Evolutionary conservation across 2,113 vertebrate species (phyloP).

Genomic region (Actinemys pallida): DNA sequence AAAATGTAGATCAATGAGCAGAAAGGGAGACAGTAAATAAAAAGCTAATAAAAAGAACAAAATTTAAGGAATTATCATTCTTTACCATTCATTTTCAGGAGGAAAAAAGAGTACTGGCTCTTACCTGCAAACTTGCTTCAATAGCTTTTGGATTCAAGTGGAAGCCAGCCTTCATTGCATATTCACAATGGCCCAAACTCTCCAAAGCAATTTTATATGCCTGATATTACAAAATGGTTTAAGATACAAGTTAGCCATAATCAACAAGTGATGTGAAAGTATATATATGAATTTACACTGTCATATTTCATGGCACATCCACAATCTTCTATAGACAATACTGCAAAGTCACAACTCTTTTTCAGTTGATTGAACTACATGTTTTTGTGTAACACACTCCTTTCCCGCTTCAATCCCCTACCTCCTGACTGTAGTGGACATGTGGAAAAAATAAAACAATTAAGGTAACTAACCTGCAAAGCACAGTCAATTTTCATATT

Average conservation of each 20-base stretch:
- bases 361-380: not conserved
- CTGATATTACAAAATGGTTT: slow-evolving; percentile 74
- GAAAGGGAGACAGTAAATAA: not conserved
- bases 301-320: not conserved
- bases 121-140: slow-evolving; percentile 94
- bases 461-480: slow-evolving; percentile 87
- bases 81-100: not conserved
- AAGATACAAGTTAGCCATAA: not conserved
- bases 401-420: not conserved
- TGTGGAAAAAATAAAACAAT: not conserved
- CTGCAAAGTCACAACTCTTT: not conserved
- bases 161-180: slow-evolving; percentile 97
- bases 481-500: slow-evolving; percentile 96
- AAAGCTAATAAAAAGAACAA: not conserved
- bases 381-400: not conserved
- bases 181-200: slow-evolving; percentile 97
- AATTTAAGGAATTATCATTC: not conserved
- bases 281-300: not conserved
- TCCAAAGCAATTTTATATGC: slow-evolving; percentile 95
- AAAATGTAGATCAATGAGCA: not conserved
- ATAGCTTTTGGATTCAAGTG: slow-evolving; percentile 96
- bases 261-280: not conserved
- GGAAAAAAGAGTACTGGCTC: not conserved
- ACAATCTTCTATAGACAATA: not conserved
- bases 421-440: not conserved